Evolutionary conservation across 2,797 vertebrate genomes (phyloP).

Genomic region (Rhyacichthys aspro): DNA sequence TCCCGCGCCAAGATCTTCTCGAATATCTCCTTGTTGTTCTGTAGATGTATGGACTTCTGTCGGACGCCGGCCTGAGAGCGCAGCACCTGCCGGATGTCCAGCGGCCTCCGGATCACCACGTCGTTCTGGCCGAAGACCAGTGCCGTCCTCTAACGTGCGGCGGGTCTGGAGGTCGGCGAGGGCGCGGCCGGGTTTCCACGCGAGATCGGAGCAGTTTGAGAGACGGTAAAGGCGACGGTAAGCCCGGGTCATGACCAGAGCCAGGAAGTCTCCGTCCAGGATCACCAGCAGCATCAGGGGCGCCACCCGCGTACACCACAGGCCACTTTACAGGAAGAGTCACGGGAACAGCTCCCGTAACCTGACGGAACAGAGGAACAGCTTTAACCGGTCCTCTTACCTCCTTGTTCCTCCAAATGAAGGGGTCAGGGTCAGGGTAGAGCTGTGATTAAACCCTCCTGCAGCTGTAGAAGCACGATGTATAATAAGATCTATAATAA

Average conservation of each 20-base stretch:
- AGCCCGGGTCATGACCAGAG: slow-evolving; percentile 79
- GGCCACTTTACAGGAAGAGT: slow-evolving; percentile 84
- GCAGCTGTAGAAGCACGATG: too few relatives aligned
- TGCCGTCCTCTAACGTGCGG: slow-evolving; percentile 19
- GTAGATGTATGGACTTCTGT: slow-evolving; percentile 58
- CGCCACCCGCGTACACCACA: slow-evolving; percentile 91
- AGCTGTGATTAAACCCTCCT: too few relatives aligned
- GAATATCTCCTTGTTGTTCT: slow-evolving; percentile 82
- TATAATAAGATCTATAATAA: too few relatives aligned
- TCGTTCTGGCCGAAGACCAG: slow-evolving; percentile 57
- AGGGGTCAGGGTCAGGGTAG: too few relatives aligned
- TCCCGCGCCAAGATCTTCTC: slow-evolving; percentile 82
- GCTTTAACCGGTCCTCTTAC: too few relatives aligned
- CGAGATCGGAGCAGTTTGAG: slow-evolving; percentile 19
- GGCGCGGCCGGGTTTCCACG: slow-evolving; percentile 3
- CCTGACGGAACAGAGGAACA: too few relatives aligned
- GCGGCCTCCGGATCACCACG: slow-evolving; percentile 66
- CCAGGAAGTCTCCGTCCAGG: slow-evolving; percentile 90
- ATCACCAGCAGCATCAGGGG: slow-evolving; percentile 95
- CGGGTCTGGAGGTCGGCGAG: slow-evolving; percentile 3
- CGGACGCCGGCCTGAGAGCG: slow-evolving; percentile 64
- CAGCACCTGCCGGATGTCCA: slow-evolving; percentile 78
- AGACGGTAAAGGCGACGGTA: slow-evolving; percentile 70
- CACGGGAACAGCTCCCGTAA: slow-evolving; percentile 89
- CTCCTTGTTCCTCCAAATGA: too few relatives aligned